Conservation (phyloP, 2,888 invertebrate genomes). For the Ormia ochracea region DNA sequence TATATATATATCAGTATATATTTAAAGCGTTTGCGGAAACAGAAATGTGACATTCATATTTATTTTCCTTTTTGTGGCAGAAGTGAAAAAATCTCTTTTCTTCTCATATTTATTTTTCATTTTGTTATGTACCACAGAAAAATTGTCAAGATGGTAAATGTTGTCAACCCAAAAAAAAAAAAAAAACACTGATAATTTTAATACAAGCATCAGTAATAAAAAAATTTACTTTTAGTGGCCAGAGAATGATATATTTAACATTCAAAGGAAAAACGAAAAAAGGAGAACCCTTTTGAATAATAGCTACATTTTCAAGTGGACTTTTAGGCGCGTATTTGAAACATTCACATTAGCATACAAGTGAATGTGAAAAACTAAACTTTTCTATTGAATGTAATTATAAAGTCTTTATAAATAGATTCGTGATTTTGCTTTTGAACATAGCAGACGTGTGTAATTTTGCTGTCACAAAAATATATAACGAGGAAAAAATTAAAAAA, state of each 20-base stretch:
- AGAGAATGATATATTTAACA: neutral
- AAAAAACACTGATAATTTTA: neutral
- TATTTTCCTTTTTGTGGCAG: neutral
- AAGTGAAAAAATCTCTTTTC: neutral
- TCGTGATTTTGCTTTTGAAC: too few species aligned
- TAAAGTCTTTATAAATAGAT: too few species aligned
- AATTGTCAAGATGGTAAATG: conserved; percentile 26
- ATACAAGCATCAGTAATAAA: too few species aligned
- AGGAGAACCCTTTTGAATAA: too few species aligned
- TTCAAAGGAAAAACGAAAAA: neutral
- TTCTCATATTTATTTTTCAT: neutral
- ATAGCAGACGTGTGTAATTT: too few species aligned
- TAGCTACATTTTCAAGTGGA: neutral
- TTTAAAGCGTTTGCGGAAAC: conserved; percentile 26
- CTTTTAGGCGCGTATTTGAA: neutral
- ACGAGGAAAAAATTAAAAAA: too few species aligned
- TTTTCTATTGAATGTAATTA: neutral
- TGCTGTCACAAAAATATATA: too few species aligned
- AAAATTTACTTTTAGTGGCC: neutral
- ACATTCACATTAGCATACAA: neutral
- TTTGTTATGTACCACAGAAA: conserved; percentile 3
- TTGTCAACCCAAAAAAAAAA: neutral
- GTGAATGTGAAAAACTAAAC: neutral
- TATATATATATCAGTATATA: too few species aligned
- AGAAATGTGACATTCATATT: conserved; percentile 37